phyloP scores from a whole-genome alignment of 2,113 vertebrate genomes.

The Syngnathoides biaculeatus region DNA sequence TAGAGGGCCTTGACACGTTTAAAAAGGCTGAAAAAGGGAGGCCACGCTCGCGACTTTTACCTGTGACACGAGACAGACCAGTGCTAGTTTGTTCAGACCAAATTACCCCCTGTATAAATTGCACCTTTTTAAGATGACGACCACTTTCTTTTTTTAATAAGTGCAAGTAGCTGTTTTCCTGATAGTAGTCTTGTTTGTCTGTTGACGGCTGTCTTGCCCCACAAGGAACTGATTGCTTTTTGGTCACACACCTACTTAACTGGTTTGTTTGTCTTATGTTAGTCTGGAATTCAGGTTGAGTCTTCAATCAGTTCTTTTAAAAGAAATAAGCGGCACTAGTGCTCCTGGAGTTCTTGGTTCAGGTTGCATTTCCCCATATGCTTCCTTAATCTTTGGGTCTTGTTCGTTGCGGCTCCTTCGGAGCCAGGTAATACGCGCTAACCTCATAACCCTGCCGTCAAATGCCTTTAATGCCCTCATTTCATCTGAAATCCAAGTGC shows the following conservation, averaged over 20 bases:
- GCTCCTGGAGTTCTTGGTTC: slow-evolving; percentile 52
- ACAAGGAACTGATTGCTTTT: not conserved
- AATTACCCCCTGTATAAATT: too few species aligned
- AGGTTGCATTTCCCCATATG: slow-evolving; percentile 72
- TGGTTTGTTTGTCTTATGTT: not conserved
- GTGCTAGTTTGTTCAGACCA: slow-evolving; percentile 15
- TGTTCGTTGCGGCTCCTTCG: slow-evolving; percentile 62
- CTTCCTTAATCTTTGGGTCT: slow-evolving; percentile 69
- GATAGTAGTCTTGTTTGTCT: too few species aligned
- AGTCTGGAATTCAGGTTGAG: slow-evolving; percentile 4
- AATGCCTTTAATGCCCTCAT: slow-evolving; percentile 48
- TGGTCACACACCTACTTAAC: not conserved
- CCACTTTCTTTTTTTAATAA: too few species aligned
- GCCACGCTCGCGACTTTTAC: too few species aligned
- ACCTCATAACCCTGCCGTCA: slow-evolving; percentile 57
- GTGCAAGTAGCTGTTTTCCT: too few species aligned
- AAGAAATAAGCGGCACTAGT: slow-evolving; percentile 34
- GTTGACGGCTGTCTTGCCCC: not conserved
- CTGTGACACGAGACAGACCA: too few species aligned
- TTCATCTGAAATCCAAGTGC: slow-evolving; percentile 40
- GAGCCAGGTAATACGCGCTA: slow-evolving; percentile 69
- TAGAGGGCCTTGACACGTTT: too few species aligned
- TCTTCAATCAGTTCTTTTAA: slow-evolving; percentile 18
- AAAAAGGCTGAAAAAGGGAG: too few species aligned
- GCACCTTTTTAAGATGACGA: too few species aligned